Percentiles rank a stretch among this genome's conserved stretches.
Evolutionary conservation across 2,113 vertebrate species (phyloP).

Genomic region (Fregata magnificens): DNA sequence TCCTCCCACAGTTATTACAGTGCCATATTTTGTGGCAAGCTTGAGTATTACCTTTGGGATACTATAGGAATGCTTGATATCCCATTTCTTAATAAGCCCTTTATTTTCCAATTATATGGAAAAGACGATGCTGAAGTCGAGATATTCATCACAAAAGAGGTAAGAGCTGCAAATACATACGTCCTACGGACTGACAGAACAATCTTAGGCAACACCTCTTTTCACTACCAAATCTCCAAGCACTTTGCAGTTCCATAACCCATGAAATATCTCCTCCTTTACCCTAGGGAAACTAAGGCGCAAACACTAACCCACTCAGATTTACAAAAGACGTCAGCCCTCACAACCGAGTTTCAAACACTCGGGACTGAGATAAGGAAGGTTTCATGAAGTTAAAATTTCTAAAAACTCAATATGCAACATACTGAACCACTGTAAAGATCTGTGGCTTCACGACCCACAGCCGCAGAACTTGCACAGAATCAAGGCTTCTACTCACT

Average conservation of each 20-base stretch:
- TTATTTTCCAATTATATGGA: not conserved
- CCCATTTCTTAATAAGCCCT: not conserved
- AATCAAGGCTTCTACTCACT: not conserved
- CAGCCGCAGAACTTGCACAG: not conserved
- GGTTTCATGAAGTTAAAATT: not conserved
- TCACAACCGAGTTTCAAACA: not conserved
- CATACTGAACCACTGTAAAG: not conserved
- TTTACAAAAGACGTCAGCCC: not conserved
- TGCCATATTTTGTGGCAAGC: not conserved
- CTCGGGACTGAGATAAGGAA: not conserved
- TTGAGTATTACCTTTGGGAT: not conserved
- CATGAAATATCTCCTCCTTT: not conserved
- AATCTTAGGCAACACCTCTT: not conserved
- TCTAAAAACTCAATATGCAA: not conserved
- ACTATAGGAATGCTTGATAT: not conserved
- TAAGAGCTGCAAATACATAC: not conserved
- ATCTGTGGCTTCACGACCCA: not conserved
- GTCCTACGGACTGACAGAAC: not conserved
- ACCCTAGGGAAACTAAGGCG: not conserved
- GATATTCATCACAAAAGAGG: not conserved
- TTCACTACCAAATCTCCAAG: not conserved
- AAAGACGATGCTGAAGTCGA: not conserved
- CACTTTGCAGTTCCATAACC: not conserved
- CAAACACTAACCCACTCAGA: not conserved
- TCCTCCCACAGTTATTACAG: not conserved